Evolutionary conservation across 2,888 invertebrate species (phyloP), one percentile per base, ranked within the genome.

Genomic region (Synergus itoensis): DNA sequence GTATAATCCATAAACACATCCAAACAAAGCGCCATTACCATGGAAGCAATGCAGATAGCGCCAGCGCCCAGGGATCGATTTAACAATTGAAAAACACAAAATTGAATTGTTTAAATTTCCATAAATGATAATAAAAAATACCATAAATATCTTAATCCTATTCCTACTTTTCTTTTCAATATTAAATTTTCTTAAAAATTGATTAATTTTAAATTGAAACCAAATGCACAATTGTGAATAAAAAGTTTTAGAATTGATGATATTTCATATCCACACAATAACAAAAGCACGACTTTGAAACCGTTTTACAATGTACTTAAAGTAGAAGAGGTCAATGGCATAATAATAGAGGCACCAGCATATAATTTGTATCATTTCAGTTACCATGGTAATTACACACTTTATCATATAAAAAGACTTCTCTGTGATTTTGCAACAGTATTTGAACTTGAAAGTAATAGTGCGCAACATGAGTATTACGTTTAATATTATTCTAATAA

Each of bases 321-420:
- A 45, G 11, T 21, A 14, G 18, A 69, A n/a, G 78, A 80, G 79
- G 83, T 84, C 80, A 83, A 84, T 77, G 83, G 79, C 83, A 80
- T 77, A 69, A 78, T 63, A 63, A 88, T 89, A 87, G 83, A 85
- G 90, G 88, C 86, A 86, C 89, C 90, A 89, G 90, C 87, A 90
- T 88, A 81, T 84, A 83, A 67, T 81, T 82, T 73, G 76, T 76
- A 81, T 82, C 48, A 28, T 40, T 67, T 62, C 18, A 9, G 79
- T 78, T 81, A 64, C 78, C 78, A 79, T 80, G 75, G 80, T 77
- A 81, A 84, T 83, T 80, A 76, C 36, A 48, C 4, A 57, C 9
- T 78, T 65, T 14, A 0, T 5, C 5, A 78, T 82, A 84, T 88
- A 88, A 84, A 84, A 85, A 82, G 85, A 81, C 79, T 77, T 75